Base-by-base conservation (phyloP, 92 coral and sea anemone species). In the Hydrozoanthus gracilis region DNA sequence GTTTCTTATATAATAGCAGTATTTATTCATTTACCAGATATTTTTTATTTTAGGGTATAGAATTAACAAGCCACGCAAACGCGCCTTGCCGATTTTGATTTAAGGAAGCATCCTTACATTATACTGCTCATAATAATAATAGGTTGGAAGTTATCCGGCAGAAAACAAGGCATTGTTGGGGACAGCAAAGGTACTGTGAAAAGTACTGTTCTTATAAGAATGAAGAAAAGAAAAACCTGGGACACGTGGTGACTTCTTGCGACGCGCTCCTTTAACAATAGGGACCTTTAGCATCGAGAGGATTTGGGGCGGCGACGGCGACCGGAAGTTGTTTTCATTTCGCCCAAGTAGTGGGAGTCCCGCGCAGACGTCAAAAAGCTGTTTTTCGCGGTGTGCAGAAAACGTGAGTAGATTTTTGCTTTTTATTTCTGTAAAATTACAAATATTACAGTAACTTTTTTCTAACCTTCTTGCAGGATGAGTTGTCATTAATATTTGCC, bases 161-260 rank as follows among this genome's bases (percentile, higher is more conserved):
- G 27, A 66, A n/a, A 66, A 54, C 60, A 54, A 54, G 60, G 27
- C 71, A 66, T 66, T 66, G 71, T 66, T 66, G 71, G 71, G 27
- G 27, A 66, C 71, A 66, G 71, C 71, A 66, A 66, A 66, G 39
- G 27, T 66, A 66, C 71, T 66, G 5, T 1, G 71, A 66, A 66
- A 82, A 65, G 76, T 72, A 16, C 69, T 51, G 35, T 82, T 64
- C 85, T 17, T 54, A 13, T 79, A 79, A 79, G 72, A 79, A 61
- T 27, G 55, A 79, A 48, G 85, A 79, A 79, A 58, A 79, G 85
- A 79, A 62, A 79, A 62, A 79, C 72, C 15, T 14, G 71, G 85
- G 55, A 79, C 85, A 47, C 5, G 85, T 79, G 85, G 50, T 79
- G 85, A 61, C 85, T 79, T 61, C 66, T 61, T 55, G 85, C 55